Percentiles rank a stretch among this genome's conserved stretches.
Evolutionary conservation across 2,797 vertebrate genomes (phyloP).

Genomic region (Furcifer pardalis): DNA sequence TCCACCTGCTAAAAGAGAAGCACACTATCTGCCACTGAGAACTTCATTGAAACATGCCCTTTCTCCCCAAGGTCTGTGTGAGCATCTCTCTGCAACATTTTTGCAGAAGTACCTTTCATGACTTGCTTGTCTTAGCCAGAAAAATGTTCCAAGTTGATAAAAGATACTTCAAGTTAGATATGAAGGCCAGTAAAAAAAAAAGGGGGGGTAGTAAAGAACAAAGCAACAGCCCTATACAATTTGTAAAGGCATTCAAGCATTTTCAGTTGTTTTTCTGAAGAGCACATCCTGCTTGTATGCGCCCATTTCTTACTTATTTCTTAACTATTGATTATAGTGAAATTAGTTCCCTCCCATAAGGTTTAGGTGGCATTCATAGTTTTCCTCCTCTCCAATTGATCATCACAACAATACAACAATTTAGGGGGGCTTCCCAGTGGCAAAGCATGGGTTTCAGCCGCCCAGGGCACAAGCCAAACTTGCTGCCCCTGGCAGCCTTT

Average conservation of each 20-base stretch:
- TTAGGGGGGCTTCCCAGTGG: no score
- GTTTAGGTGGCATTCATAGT: no score
- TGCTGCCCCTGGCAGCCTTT: no score
- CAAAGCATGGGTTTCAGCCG: no score
- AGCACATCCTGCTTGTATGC: background rate
- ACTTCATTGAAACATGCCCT: background rate
- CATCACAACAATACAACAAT: no score
- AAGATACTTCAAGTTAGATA: background rate
- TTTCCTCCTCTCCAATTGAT: no score
- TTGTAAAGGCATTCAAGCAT: background rate
- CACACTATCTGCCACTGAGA: background rate
- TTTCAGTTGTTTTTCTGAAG: background rate
- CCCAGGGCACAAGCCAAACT: no score
- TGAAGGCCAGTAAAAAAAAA: background rate
- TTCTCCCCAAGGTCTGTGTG: background rate
- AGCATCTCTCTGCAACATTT: background rate
- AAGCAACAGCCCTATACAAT: background rate
- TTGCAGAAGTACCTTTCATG: background rate
- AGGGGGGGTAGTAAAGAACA: no score
- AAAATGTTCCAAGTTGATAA: constrained; percentile 11
- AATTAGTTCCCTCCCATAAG: no score
- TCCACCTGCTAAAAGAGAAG: background rate
- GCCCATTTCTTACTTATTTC: no score
- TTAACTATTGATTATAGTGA: no score
- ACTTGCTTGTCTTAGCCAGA: background rate